Conservation (phyloP, 1,140 invertebrate species). For the Drosophila miranda region DNA sequence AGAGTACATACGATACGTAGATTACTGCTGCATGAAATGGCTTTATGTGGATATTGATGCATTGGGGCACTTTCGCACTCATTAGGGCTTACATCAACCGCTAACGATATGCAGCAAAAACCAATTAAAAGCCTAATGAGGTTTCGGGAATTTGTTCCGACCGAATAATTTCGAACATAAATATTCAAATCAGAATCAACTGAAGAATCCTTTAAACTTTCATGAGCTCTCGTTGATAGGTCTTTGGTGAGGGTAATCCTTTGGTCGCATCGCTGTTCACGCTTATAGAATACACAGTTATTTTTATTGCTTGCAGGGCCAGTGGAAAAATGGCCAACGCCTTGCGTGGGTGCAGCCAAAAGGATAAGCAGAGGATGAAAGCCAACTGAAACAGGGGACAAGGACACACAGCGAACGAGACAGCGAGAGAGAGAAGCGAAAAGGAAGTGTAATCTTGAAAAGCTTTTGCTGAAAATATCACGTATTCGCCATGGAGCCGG, state of each 20-base stretch:
- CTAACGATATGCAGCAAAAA: too few species aligned
- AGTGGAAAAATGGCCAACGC: conserved; percentile 64
- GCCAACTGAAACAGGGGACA: conserved; percentile 32
- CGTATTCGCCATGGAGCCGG: conserved; percentile 71
- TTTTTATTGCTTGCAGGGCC: conserved; percentile 55
- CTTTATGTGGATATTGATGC: too few species aligned
- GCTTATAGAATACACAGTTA: conserved; percentile 9
- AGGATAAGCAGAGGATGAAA: conserved; percentile 57
- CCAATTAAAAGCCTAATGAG: too few species aligned
- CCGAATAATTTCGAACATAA: too few species aligned
- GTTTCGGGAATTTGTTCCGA: too few species aligned
- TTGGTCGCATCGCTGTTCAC: background rate
- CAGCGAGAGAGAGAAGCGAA: conserved; percentile 12
- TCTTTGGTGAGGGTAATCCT: background rate
- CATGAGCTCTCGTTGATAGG: background rate
- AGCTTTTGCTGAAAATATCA: conserved; percentile 43
- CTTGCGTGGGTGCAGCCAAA: conserved; percentile 68
- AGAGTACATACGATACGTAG: too few species aligned
- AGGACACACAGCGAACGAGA: conserved; percentile 17
- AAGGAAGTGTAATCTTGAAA: conserved; percentile 11
- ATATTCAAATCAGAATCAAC: too few species aligned
- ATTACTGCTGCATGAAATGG: background rate
- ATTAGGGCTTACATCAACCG: too few species aligned
- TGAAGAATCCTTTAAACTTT: too few species aligned
- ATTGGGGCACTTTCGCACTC: too few species aligned